phyloP scores from a whole-genome alignment of 2,888 invertebrate species.

The Belgica antarctica region DNA sequence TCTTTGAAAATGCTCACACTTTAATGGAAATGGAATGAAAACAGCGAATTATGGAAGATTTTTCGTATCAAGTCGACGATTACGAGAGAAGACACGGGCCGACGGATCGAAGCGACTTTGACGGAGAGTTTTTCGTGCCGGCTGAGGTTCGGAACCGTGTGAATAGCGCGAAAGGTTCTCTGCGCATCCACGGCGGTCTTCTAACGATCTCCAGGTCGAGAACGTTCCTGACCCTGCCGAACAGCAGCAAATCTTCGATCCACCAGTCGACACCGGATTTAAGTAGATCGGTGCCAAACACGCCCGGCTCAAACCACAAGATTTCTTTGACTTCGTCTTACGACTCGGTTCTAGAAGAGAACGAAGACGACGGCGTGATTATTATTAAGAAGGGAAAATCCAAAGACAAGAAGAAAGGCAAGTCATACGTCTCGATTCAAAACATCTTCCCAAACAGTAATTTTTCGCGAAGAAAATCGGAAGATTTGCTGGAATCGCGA shows the following conservation, averaged over 20 bases:
- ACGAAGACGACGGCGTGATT: conserved; percentile 31
- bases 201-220: conserved; percentile 60
- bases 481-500: conserved; percentile 40
- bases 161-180: conserved; percentile 46
- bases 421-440: conserved; percentile 36
- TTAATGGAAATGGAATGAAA: no score
- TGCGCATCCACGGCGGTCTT: conserved; percentile 52
- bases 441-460: conserved; percentile 44
- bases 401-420: conserved; percentile 40
- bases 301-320: conserved; percentile 48
- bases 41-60: conserved; percentile 34
- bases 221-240: conserved; percentile 57
- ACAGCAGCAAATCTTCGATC: conserved; percentile 47
- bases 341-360: conserved; percentile 49
- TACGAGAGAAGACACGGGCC: conserved; percentile 49
- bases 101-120: conserved; percentile 49
- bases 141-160: conserved; percentile 49
- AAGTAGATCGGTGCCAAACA: conserved; percentile 53
- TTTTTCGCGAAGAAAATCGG: conserved; percentile 45
- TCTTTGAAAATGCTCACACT: conserved; percentile 27
- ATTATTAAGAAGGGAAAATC: conserved; percentile 30
- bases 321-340: conserved; percentile 46
- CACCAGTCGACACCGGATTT: conserved; percentile 54
- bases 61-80: conserved; percentile 48
- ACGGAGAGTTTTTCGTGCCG: conserved; percentile 52